These are phyloP conservation scores for Cyaniris semiargus DNA, from an alignment of 2,888 invertebrate species.

Conservation along the genomic window DNA sequence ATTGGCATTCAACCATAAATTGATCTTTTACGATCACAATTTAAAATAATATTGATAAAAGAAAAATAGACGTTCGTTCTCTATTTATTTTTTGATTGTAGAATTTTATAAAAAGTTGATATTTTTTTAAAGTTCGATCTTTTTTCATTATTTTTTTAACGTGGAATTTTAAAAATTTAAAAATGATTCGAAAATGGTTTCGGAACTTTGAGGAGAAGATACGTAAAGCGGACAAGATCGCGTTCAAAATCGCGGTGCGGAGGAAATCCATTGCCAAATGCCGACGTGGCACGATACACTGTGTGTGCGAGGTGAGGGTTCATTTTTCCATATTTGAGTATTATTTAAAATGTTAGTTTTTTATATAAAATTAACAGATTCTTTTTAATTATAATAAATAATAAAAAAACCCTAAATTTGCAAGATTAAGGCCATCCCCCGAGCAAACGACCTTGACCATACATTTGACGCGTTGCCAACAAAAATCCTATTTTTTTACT, in stretches of 20 bases:
- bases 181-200: slow-evolving; percentile 61
- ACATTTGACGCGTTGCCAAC: too few relatives aligned
- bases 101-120: not conserved
- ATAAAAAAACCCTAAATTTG: too few relatives aligned
- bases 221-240: slow-evolving; percentile 57
- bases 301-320: slow-evolving; percentile 66
- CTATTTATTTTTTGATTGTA: not conserved
- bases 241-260: slow-evolving; percentile 57
- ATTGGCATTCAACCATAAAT: slow-evolving; percentile 25
- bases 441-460: too few relatives aligned
- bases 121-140: not conserved
- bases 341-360: not conserved
- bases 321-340: not conserved
- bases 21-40: not conserved
- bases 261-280: slow-evolving; percentile 59
- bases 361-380: too few relatives aligned
- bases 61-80: too few relatives aligned
- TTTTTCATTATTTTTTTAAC: not conserved
- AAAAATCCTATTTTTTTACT: too few relatives aligned
- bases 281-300: slow-evolving; percentile 64
- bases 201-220: slow-evolving; percentile 56
- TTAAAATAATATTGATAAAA: too few relatives aligned
- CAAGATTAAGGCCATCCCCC: too few relatives aligned
- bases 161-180: not conserved
- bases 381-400: too few relatives aligned